Evolutionary conservation across 1,140 invertebrate genomes (phyloP), one percentile per base, ranked within the genome.

Genomic region (Samia ricini): DNA sequence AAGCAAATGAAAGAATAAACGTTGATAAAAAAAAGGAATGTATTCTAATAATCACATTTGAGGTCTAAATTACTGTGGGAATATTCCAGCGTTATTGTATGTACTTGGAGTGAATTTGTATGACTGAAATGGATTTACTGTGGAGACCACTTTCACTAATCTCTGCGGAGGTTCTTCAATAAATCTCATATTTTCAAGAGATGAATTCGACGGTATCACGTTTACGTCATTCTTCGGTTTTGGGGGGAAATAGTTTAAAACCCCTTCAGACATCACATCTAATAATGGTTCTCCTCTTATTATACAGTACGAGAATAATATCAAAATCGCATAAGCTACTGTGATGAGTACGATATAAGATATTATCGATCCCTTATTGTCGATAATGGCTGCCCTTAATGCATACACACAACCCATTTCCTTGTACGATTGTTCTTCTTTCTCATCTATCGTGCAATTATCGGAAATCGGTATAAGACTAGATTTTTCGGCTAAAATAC

Each of bases 281-380:
- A 86, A 36, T 10, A 88, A 60, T 0, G 85, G 87, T 51, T 83
- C 71, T 7, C 85, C 85, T 64, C 76, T 65, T 4, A 83, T 72
- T 4, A 89, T 76, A 23, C 81, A 85, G 66, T 79, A 87, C 2
- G 84, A 69, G 57, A 89, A 89, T 2, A 81, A 61, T 1, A 81
- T 69, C 18, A 87, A 36, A 19, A 81, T 48, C 0, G 62, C 52
- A 62, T 86, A 89, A 0, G 64, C 33, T 0, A 79, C 10, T 6
- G 52, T 18, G 1, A 77, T 49, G 5, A 83, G 20, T 4, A 85
- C 60, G 4, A 81, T 68, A 26, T 82, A 88, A 42, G 83, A 81
- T 71, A 86, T 78, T 10, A 87, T 62, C 12, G 54, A 72, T 21
- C 69, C 74, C 62, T 80, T 85, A 54, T 81, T 83, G 5, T 50